Conservation (phyloP, 2,888 invertebrate species). For the Lithophane leautieri region DNA sequence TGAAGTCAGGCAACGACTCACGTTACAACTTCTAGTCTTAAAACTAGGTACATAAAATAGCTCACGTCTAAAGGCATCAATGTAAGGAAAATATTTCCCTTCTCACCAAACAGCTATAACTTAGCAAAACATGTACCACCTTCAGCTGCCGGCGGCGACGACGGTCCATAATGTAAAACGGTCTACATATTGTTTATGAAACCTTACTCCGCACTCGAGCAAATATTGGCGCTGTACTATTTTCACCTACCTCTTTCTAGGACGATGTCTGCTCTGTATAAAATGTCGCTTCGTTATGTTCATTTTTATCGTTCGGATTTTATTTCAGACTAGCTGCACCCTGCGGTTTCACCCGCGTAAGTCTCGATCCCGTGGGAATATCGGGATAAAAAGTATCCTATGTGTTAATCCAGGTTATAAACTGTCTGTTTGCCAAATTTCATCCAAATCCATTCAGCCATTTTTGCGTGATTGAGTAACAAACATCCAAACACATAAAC, state of each 20-base stretch:
- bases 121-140: constrained; percentile 32
- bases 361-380: too few relatives aligned
- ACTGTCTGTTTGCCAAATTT: too few relatives aligned
- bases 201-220: constrained; percentile 42
- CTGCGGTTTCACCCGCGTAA: too few relatives aligned
- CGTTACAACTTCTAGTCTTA: constrained; percentile 28
- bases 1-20: constrained; percentile 30
- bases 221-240: constrained; percentile 60
- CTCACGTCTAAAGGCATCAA: constrained; percentile 24
- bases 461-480: too few relatives aligned
- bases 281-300: constrained; percentile 41
- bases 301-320: constrained; percentile 28
- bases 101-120: constrained; percentile 28
- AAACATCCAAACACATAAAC: too few relatives aligned
- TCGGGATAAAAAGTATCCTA: too few relatives aligned
- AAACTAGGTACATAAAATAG: constrained; percentile 37
- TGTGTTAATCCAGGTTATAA: too few relatives aligned
- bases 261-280: constrained; percentile 40
- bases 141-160: constrained; percentile 17
- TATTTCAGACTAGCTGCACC: too few relatives aligned
- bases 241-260: constrained; percentile 48
- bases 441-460: too few relatives aligned
- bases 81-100: constrained; percentile 24
- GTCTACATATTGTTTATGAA: constrained; percentile 60
- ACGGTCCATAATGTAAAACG: constrained; percentile 55